Conservation (phyloP, 2,797 vertebrate genomes). For the Percopsis omiscomaycus region DNA sequence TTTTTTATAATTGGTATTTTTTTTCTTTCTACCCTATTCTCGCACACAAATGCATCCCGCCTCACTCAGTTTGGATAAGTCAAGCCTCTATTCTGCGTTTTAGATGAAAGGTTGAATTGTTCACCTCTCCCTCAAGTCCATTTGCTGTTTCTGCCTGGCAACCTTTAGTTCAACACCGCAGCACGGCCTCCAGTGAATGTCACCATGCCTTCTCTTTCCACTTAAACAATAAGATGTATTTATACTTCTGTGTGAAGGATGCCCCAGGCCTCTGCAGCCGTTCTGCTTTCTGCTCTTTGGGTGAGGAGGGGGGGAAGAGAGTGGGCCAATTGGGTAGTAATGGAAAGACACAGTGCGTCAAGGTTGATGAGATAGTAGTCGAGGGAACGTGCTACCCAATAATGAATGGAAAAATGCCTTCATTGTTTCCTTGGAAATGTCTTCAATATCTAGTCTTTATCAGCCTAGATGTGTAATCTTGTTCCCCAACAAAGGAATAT, state of each 20-base stretch:
- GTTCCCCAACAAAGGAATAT: neutral
- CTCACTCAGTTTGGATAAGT: slow-evolving; percentile 2
- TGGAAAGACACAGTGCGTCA: neutral
- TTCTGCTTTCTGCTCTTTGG: slow-evolving; percentile 6
- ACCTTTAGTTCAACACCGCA: slow-evolving; percentile 19
- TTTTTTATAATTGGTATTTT: neutral
- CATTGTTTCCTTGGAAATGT: neutral
- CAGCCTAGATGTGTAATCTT: neutral
- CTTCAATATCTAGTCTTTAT: too few species aligned
- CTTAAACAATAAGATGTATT: slow-evolving; percentile 26
- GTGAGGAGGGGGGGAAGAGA: slow-evolving; percentile 4
- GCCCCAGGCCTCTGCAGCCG: neutral
- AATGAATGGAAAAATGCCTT: neutral
- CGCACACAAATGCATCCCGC: neutral
- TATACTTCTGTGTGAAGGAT: slow-evolving; percentile 30
- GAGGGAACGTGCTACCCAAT: neutral
- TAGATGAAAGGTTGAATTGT: slow-evolving; percentile 14
- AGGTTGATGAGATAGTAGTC: neutral
- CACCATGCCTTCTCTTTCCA: slow-evolving; percentile 9
- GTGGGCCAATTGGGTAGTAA: neutral
- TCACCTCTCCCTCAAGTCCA: slow-evolving; percentile 10
- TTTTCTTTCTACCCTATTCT: neutral
- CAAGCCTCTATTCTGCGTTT: slow-evolving; percentile 11
- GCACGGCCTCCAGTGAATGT: slow-evolving; percentile 37
- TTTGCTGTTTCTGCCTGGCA: slow-evolving; percentile 20